phyloP scores from a whole-genome alignment of 2,797 vertebrate genomes.

The Notoglanidium macrostoma region DNA sequence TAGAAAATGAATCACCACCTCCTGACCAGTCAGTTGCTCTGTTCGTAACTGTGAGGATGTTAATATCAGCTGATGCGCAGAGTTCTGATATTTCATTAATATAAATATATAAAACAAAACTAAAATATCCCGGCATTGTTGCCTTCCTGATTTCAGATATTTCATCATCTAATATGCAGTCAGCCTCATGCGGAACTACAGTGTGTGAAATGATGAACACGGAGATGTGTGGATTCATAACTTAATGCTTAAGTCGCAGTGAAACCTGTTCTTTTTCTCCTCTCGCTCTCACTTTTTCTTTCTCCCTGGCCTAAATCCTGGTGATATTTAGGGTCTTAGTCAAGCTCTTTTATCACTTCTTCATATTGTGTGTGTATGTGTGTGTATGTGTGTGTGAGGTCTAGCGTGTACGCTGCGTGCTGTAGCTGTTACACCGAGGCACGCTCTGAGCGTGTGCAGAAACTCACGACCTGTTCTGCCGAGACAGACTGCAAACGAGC shows the following conservation, averaged over 20 bases:
- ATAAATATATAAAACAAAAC: conserved; percentile 14
- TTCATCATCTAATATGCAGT: conserved; percentile 10
- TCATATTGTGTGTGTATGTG: background rate
- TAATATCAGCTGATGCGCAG: background rate
- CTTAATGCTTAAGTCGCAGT: conserved; percentile 1
- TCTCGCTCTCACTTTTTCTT: conserved; percentile 49
- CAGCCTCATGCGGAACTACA: background rate
- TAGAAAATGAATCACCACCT: background rate
- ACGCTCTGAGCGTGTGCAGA: conserved; percentile 57
- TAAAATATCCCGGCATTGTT: background rate
- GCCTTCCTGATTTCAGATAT: conserved; percentile 21
- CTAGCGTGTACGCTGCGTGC: conserved; percentile 35
- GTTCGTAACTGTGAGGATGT: background rate
- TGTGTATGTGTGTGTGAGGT: conserved; percentile 50
- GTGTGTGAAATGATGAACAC: conserved; percentile 16
- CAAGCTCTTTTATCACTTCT: conserved; percentile 74
- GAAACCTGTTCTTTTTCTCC: conserved; percentile 13
- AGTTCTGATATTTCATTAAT: conserved; percentile 18
- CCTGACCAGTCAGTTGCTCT: background rate
- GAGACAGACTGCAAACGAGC: conserved; percentile 71
- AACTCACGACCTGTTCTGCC: conserved; percentile 54
- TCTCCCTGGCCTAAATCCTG: conserved; percentile 78
- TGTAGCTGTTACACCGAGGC: conserved; percentile 51
- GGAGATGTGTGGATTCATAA: conserved; percentile 7
- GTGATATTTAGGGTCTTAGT: conserved; percentile 78